phyloP scores from a whole-genome alignment of 2,888 invertebrate genomes.

The Philaethria dido region DNA sequence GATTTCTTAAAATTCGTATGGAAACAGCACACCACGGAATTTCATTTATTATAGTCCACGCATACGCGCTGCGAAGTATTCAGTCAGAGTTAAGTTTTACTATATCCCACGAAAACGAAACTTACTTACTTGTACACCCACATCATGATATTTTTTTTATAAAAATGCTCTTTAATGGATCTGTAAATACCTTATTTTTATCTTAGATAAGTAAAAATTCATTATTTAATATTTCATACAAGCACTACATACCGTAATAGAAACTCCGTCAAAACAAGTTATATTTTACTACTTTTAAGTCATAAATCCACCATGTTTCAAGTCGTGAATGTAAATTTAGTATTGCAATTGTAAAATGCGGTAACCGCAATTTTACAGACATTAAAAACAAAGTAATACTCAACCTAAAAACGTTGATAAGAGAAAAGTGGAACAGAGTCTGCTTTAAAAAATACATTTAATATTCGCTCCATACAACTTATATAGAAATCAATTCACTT shows the following conservation, averaged over 20 bases:
- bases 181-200: no score
- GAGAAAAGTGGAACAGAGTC: slow-evolving; percentile 9
- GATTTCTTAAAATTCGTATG: no score
- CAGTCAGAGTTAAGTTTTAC: no score
- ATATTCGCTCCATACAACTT: neutral
- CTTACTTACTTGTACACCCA: no score
- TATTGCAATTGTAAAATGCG: slow-evolving; percentile 20
- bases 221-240: neutral
- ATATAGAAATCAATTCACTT: neutral
- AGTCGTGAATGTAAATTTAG: slow-evolving; percentile 22
- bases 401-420: slow-evolving; percentile 19
- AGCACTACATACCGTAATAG: neutral
- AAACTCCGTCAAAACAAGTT: slow-evolving; percentile 4
- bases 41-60: no score
- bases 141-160: no score
- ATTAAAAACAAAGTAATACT: slow-evolving; percentile 24
- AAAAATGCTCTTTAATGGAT: no score
- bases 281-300: neutral
- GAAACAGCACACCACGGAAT: no score
- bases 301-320: slow-evolving; percentile 20
- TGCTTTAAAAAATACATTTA: neutral
- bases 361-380: slow-evolving; percentile 18
- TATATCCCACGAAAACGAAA: no score
- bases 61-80: no score
- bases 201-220: no score